Evolutionary conservation across 2,797 vertebrate genomes (phyloP), one percentile per base, ranked within the genome.

Genomic region (Notolabrus celidotus): DNA sequence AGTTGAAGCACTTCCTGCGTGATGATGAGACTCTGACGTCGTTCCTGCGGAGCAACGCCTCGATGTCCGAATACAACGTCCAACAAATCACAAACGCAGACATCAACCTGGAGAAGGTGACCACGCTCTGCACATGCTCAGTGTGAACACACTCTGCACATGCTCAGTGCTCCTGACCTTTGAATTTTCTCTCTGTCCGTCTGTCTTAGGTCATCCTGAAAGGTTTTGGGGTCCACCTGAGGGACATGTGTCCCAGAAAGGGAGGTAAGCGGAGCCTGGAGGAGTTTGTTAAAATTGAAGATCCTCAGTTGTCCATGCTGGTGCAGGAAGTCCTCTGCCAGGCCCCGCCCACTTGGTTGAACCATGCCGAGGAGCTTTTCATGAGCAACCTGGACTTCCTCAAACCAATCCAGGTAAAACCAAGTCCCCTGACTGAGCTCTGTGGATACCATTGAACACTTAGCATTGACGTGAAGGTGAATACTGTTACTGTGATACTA

Each of bases 11-110:
- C 91, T 98, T 98, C 87, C 93, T 99, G 74, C 81, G 84, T 68
- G 95, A 96, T 83, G 92, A 96, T 7, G 97, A 99, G 88, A 97
- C 94, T 0, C 89, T 99, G 75, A 95, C 96, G 17, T 83, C 73
- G 39, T 98, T 99, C 80, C 95, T 99, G 45, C 71, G 46, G 47
- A 84, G 73, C 7, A 97, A 98, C 55, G 76, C 92, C 7, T 95
- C 95, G 10, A 66, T 98, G 73, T 79, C 96, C 1, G 79, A 88
- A 20, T 47, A 92, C 17, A 45, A 69, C 1, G 84, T 96, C 45
- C 82, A 93, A 27, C 90, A 93, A 56, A 90, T 98, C 52, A 74
- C 93, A 53, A 90, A 93, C 17, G 94, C 97, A 9, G 34, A 92
- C 27, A 62, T 99, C 19, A 88, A 94, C 79, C 88, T 98, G 84